phyloP scores from a whole-genome alignment of 2,888 invertebrate species.

The Shargacucullia verbasci region DNA sequence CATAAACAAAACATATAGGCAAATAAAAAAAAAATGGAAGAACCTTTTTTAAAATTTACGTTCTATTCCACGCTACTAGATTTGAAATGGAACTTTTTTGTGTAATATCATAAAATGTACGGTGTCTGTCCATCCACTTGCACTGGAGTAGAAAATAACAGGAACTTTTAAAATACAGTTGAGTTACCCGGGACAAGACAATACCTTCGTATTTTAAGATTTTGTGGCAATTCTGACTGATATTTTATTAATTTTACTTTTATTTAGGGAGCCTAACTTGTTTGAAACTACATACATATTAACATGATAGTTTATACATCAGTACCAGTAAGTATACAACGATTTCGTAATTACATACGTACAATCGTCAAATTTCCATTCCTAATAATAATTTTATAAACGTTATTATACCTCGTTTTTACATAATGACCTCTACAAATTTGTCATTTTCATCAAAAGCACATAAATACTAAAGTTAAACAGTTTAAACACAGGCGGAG shows the following conservation, averaged over 20 bases:
- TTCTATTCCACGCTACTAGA: constrained; percentile 50
- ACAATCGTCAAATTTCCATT: constrained; percentile 1
- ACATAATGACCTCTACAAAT: constrained; percentile 20
- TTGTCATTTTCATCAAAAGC: constrained; percentile 35
- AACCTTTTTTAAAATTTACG: constrained; percentile 23
- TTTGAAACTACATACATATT: no score
- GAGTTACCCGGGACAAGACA: no score
- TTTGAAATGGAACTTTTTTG: constrained; percentile 26
- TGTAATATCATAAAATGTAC: constrained; percentile 21
- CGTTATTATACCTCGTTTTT: constrained; percentile 1
- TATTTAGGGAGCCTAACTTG: no score
- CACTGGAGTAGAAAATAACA: constrained; percentile 27
- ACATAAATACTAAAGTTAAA: constrained; percentile 44
- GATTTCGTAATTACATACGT: no score
- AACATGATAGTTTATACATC: no score
- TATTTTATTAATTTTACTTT: no score
- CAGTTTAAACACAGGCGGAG: constrained; percentile 48
- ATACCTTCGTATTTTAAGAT: no score
- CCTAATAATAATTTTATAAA: constrained; percentile 1
- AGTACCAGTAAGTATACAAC: no score
- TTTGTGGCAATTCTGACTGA: no score
- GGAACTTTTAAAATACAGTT: constrained; percentile 5
- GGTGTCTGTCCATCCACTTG: constrained; percentile 14
- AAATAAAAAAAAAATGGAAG: constrained; percentile 4
- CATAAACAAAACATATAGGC: constrained; percentile 14